Percentiles rank a stretch among this genome's conserved stretches.
These are phyloP conservation scores for Hyppa rectilinea DNA, from an alignment of 2,888 invertebrate species.

Conservation along the genomic window DNA sequence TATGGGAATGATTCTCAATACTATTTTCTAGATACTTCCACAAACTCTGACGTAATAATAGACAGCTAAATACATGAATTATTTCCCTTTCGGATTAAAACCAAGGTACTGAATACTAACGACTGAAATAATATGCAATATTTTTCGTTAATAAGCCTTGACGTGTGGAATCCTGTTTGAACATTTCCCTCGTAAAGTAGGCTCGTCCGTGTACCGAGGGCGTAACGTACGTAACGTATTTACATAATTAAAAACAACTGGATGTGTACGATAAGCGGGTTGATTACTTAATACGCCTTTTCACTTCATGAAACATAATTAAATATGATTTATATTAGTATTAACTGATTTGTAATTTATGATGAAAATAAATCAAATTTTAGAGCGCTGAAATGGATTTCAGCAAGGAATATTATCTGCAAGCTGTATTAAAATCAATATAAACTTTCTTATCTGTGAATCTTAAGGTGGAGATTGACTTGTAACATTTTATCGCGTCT, in stretches of 20 bases:
- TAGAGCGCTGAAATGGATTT: neutral
- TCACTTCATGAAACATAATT: slow-evolving; percentile 53
- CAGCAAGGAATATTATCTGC: no score
- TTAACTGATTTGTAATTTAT: slow-evolving; percentile 17
- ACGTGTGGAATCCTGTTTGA: slow-evolving; percentile 57
- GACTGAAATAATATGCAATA: slow-evolving; percentile 28
- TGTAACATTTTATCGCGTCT: no score
- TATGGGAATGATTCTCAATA: neutral
- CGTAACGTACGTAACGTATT: slow-evolving; percentile 50
- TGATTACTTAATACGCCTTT: slow-evolving; percentile 51
- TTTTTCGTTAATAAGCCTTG: slow-evolving; percentile 32
- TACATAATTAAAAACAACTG: slow-evolving; percentile 58
- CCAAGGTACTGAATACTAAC: neutral
- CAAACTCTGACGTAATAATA: neutral
- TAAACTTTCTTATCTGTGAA: no score
- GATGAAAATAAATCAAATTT: neutral
- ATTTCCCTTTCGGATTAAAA: slow-evolving; percentile 10
- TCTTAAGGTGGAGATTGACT: no score
- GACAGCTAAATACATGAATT: neutral
- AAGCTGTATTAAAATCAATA: neutral
- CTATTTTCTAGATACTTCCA: neutral
- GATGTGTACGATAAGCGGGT: slow-evolving; percentile 37
- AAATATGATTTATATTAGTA: slow-evolving; percentile 26
- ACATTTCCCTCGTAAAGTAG: slow-evolving; percentile 45
- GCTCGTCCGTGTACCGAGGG: slow-evolving; percentile 45